Conservation (phyloP, 2,797 vertebrate species). For the Notamacropus eugenii region DNA sequence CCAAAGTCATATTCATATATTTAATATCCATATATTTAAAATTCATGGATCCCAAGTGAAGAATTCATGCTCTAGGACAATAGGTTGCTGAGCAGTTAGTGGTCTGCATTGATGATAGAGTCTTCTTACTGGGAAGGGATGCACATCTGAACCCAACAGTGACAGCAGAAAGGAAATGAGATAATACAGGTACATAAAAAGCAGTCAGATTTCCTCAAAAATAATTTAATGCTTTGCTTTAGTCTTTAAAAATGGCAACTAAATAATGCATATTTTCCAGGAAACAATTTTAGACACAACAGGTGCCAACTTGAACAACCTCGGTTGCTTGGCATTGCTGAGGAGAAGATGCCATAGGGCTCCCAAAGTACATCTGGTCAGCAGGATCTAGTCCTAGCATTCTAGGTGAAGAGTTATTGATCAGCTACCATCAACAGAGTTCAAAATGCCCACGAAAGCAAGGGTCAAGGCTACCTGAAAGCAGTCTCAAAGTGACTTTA, state of each 20-base stretch:
- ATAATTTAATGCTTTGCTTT: slow-evolving; percentile 1
- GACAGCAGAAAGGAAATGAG: neutral
- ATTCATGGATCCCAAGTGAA: neutral
- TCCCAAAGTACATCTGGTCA: neutral
- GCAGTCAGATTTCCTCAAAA: neutral
- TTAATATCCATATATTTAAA: neutral
- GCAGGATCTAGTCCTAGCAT: neutral
- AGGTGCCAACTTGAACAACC: neutral
- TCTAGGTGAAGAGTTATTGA: neutral
- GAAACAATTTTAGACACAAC: neutral
- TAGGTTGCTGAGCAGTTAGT: neutral
- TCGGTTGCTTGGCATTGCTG: neutral
- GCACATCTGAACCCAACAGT: neutral
- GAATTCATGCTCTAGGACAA: neutral
- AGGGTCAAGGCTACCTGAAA: neutral
- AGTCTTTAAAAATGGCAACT: neutral
- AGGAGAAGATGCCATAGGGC: neutral
- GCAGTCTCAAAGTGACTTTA: neutral
- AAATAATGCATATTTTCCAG: neutral
- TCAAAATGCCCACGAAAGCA: neutral
- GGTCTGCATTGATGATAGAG: too few species aligned
- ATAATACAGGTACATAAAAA: neutral
- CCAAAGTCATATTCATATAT: neutral
- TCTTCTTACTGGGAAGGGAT: neutral
- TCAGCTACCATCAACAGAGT: neutral